Percentiles rank a stretch among this genome's conserved stretches.
Evolutionary conservation across 2,888 invertebrate species (phyloP).

Genomic region (Oligia strigilis): DNA sequence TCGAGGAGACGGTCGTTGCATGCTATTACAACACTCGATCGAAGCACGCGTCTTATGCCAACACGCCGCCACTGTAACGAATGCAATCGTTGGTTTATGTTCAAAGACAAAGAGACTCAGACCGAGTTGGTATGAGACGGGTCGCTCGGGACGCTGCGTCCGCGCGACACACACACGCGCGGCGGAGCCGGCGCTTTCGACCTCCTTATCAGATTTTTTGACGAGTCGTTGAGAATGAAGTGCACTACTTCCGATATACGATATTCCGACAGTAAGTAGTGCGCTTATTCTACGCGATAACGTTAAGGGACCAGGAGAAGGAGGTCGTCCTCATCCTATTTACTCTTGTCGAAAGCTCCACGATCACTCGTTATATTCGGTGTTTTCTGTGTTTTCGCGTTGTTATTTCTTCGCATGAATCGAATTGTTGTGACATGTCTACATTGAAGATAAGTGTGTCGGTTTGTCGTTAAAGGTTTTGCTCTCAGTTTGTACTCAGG

Average conservation of each 20-base stretch:
- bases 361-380: conserved; percentile 81
- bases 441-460: conserved; percentile 82
- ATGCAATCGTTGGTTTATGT: conserved; percentile 36
- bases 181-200: conserved; percentile 88
- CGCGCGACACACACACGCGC: conserved; percentile 87
- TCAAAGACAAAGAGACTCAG: conserved; percentile 41
- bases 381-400: conserved; percentile 88
- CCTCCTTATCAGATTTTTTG: conserved; percentile 77
- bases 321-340: conserved; percentile 81
- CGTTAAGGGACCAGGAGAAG: conserved; percentile 70
- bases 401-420: conserved; percentile 88
- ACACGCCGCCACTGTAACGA: conserved; percentile 46
- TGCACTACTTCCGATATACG: conserved; percentile 56
- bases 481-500: conserved; percentile 82
- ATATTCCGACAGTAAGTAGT: conserved; percentile 49
- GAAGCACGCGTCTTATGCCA: conserved; percentile 78
- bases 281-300: conserved; percentile 60
- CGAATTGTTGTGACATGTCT: conserved; percentile 86
- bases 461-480: conserved; percentile 80
- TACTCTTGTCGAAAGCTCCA: conserved; percentile 80
- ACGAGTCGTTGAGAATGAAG: conserved; percentile 67
- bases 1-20: conserved; percentile 82
- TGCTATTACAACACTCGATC: conserved; percentile 83
- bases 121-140: conserved; percentile 77
- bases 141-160: conserved; percentile 75